Percentiles rank a stretch among this genome's conserved stretches.
phyloP scores from a whole-genome alignment of 2,113 vertebrate genomes.

The Urocitellus parryii region DNA sequence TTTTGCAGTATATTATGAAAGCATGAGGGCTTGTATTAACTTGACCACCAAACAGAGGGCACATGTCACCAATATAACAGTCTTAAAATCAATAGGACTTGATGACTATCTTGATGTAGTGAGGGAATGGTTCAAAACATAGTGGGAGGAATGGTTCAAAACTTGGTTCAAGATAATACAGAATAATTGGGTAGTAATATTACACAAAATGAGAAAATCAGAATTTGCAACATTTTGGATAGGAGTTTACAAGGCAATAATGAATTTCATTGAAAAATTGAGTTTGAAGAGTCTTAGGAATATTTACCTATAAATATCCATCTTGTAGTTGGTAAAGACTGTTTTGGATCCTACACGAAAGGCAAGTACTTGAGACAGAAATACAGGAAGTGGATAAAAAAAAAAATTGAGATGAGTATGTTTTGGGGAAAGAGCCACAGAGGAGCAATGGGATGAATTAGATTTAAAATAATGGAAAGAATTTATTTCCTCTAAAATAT shows the following conservation, averaged over 20 bases:
- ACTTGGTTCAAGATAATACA: background rate
- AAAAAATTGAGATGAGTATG: background rate
- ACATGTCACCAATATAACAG: background rate
- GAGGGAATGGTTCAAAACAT: background rate
- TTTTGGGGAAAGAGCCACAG: background rate
- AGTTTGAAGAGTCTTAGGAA: background rate
- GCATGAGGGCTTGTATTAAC: background rate
- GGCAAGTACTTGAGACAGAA: background rate
- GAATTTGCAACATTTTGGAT: background rate
- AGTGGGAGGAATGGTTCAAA: background rate
- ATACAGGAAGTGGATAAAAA: background rate
- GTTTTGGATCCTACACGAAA: background rate
- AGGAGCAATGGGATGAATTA: background rate
- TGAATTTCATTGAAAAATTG: background rate
- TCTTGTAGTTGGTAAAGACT: background rate
- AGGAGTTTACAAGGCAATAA: background rate
- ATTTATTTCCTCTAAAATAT: background rate
- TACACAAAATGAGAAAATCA: slow-evolving; percentile 12
- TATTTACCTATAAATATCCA: slow-evolving; percentile 24
- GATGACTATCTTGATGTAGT: background rate
- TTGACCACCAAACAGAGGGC: background rate
- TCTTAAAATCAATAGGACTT: background rate
- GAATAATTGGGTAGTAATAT: background rate
- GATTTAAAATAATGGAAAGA: background rate
- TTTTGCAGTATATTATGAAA: background rate